phyloP scores from a whole-genome alignment of 2,797 vertebrate species.

The Halcyon leucocephala region DNA sequence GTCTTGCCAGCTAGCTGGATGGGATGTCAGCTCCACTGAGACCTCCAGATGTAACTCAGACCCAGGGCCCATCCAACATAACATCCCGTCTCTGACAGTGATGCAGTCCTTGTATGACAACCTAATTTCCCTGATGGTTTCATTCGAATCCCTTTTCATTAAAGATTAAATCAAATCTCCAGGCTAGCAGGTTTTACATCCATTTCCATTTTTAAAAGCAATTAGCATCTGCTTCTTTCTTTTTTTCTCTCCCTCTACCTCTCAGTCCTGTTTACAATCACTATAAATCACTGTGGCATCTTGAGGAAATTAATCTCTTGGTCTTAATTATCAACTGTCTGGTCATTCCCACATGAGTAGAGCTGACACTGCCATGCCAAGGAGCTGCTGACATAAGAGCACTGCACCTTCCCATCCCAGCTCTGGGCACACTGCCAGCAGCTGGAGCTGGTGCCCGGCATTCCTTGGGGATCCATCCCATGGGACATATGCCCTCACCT shows the following conservation, averaged over 20 bases:
- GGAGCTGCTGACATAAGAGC: neutral
- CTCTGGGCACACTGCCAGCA: neutral
- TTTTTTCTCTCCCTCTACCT: neutral
- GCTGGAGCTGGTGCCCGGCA: neutral
- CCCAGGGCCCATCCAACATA: neutral
- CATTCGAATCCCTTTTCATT: constrained; percentile 24
- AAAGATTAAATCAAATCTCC: constrained; percentile 52
- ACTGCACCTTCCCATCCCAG: neutral
- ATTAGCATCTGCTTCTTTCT: constrained; percentile 12
- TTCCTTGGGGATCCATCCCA: neutral
- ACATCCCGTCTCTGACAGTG: neutral
- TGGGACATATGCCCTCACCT: constrained; percentile 72
- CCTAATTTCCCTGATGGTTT: constrained; percentile 43
- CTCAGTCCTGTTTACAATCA: constrained; percentile 36
- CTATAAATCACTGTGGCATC: constrained; percentile 24
- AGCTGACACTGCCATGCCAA: rapidly evolving
- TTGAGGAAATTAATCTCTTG: constrained; percentile 45
- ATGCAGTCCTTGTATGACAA: constrained; percentile 55
- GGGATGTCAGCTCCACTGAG: neutral
- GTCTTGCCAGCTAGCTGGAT: neutral
- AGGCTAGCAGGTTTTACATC: constrained; percentile 34
- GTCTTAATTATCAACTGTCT: constrained; percentile 42
- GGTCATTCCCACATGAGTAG: neutral
- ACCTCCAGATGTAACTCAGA: neutral
- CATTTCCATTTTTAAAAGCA: constrained; percentile 47